phyloP scores from a whole-genome alignment of 2,113 vertebrate genomes.

The Nipponia nippon region DNA sequence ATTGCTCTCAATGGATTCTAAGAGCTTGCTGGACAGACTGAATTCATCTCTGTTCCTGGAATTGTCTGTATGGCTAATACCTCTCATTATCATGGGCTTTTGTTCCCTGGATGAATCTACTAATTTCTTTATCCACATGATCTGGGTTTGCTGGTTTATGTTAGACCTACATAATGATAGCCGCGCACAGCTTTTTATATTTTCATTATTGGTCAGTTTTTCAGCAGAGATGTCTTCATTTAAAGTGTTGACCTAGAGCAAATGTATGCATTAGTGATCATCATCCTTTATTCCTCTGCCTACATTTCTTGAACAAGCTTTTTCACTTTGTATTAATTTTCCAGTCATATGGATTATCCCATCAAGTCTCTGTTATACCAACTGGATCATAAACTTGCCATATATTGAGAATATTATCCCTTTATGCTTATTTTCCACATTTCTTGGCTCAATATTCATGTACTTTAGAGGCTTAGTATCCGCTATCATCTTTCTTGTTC shows the following conservation, averaged over 20 bases:
- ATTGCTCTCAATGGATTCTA: neutral
- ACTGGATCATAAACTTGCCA: neutral
- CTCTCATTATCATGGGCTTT: neutral
- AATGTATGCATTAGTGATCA: neutral
- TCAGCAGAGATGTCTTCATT: neutral
- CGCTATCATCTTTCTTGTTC: neutral
- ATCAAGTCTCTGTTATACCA: neutral
- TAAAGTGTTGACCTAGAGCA: neutral
- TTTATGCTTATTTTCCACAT: neutral
- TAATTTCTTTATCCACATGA: neutral
- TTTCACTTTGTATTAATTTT: neutral
- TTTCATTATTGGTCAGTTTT: neutral
- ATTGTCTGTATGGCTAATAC: neutral
- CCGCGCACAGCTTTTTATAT: neutral
- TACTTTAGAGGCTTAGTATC: neutral
- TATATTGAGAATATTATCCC: neutral
- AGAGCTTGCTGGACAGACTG: neutral
- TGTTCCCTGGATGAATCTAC: neutral
- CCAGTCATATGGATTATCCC: neutral
- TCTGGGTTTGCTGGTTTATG: neutral
- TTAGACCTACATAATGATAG: neutral
- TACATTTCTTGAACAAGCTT: neutral
- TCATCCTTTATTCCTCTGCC: neutral
- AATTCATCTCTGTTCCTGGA: neutral
- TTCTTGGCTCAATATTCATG: neutral